A percentile compares a stretch with the other conserved stretches of the same genome.
phyloP scores from a whole-genome alignment of 2,797 vertebrate genomes.

The Artibeus lituratus region DNA sequence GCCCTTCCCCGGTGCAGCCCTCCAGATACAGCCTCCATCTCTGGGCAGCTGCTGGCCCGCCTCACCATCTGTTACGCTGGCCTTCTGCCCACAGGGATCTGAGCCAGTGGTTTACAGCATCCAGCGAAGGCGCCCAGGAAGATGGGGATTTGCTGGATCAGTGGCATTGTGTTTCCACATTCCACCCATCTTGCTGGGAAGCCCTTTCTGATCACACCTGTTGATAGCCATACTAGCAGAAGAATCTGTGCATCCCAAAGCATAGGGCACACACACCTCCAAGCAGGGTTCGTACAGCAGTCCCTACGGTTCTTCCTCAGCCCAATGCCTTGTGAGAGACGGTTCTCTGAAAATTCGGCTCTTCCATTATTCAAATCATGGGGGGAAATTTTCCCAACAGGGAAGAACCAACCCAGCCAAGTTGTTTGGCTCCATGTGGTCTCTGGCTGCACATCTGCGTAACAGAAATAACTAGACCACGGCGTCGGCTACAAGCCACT shows the following conservation, averaged over 20 bases:
- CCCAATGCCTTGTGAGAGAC: not conserved
- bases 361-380: not conserved
- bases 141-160: not conserved
- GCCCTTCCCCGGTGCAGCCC: not conserved
- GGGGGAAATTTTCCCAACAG: not conserved
- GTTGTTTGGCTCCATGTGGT: not conserved
- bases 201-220: not conserved
- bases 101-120: not conserved
- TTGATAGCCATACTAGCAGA: not conserved
- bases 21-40: not conserved
- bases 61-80: conserved; percentile 60
- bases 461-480: not conserved
- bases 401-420: not conserved
- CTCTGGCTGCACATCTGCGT: not conserved
- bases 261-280: not conserved
- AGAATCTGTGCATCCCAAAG: not conserved
- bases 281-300: not conserved
- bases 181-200: not conserved
- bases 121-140: not conserved
- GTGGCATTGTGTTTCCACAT: not conserved
- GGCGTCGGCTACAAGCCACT: not conserved
- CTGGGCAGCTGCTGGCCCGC: conserved; percentile 20
- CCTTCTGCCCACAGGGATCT: not conserved
- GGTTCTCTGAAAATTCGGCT: not conserved
- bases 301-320: not conserved